Evolutionary conservation across 2,797 vertebrate genomes (phyloP).

Genomic region (Parauchenoglanis ngamensis): DNA sequence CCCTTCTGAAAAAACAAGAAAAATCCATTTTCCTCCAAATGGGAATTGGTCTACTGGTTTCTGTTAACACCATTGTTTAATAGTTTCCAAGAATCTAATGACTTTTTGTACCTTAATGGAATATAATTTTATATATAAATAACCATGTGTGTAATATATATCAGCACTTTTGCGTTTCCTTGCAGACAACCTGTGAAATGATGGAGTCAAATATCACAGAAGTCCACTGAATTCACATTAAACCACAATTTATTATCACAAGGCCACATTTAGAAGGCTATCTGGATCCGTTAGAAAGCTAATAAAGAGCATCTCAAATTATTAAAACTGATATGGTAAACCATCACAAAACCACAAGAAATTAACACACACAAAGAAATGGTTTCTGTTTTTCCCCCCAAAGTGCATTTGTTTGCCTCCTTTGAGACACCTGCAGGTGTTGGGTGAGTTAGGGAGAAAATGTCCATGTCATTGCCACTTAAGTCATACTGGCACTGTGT

Average conservation of each 20-base stretch:
- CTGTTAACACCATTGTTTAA: neutral
- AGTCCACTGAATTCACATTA: neutral
- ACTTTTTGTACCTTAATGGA: neutral
- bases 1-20: neutral
- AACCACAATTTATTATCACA: neutral
- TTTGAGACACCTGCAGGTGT: conserved; percentile 72
- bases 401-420: conserved; percentile 41
- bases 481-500: conserved; percentile 54
- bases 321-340: neutral
- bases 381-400: neutral
- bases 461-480: conserved; percentile 53
- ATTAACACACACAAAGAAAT: conserved; percentile 18
- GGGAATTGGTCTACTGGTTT: neutral
- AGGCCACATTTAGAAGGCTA: neutral
- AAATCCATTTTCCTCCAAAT: neutral
- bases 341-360: conserved; percentile 10
- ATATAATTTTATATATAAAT: neutral
- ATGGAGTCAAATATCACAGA: conserved; percentile 9
- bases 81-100: neutral
- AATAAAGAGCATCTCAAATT: neutral
- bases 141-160: neutral
- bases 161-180: neutral
- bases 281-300: neutral
- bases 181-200: neutral
- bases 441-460: conserved; percentile 42